These are phyloP conservation scores for Drosophila pruinosa DNA, from an alignment of 1,140 invertebrate species.

Conservation along the genomic window DNA sequence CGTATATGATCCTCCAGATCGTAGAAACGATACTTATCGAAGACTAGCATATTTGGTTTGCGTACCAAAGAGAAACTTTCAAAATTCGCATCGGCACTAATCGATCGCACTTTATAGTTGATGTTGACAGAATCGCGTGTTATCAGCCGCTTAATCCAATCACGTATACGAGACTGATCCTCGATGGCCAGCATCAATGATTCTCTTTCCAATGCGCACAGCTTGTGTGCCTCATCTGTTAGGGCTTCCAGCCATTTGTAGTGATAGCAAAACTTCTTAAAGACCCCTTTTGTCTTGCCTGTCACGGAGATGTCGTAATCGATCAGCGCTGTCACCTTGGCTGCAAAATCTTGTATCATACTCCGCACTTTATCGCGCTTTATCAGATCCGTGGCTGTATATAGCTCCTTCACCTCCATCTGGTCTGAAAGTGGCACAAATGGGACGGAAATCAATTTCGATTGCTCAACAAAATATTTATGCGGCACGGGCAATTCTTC, in stretches of 20 bases:
- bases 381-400: conserved; percentile 20
- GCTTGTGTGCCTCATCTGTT: conserved; percentile 74
- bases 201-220: conserved; percentile 72
- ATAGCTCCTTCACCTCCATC: conserved; percentile 57
- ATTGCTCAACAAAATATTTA: conserved; percentile 23
- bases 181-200: conserved; percentile 76
- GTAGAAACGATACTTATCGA: conserved; percentile 73
- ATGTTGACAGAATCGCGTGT: conserved; percentile 80
- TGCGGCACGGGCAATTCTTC: conserved; percentile 29
- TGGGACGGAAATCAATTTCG: neutral
- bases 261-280: conserved; percentile 76
- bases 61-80: conserved; percentile 81
- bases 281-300: conserved; percentile 65
- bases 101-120: conserved; percentile 82
- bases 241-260: conserved; percentile 65
- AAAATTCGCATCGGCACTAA: conserved; percentile 76
- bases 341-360: conserved; percentile 51
- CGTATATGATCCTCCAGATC: conserved; percentile 62
- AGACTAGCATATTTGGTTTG: conserved; percentile 27
- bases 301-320: conserved; percentile 73
- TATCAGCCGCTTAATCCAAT: conserved; percentile 82
- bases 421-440: conserved; percentile 32
- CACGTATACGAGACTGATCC: conserved; percentile 74
- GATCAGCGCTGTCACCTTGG: conserved; percentile 60
- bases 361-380: conserved; percentile 41